Evolutionary conservation across 1,140 invertebrate genomes (phyloP), one percentile per base, ranked within the genome.

Genomic region (Drosophila sturtevanti): DNA sequence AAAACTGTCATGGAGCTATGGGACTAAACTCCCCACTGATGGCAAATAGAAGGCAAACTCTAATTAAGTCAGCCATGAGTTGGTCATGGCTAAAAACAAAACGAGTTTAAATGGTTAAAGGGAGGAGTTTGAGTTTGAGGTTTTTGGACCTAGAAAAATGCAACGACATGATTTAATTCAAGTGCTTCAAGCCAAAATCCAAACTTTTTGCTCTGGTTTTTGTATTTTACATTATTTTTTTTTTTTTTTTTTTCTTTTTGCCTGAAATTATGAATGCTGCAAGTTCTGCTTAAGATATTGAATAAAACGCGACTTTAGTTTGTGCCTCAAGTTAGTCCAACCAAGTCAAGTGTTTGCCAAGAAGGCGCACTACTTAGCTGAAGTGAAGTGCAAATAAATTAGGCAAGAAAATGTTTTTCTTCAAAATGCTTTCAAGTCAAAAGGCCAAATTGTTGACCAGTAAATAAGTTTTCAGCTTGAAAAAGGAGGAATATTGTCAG

Each of bases 361-460:
- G 60, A 27, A 55, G 58, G 35, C 58, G 38, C 34, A 74, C 61
- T 41, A 62, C 51, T 51, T 37, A 69, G 64, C 38, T 72, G 65
- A 87, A 87, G 79, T 87, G 63, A 81, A 87, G 66, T 73, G 74
- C 79, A 89, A 87, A 89, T 79, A 86, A 86, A 86, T 82, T 79
- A 79, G 48, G 55, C 66, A 63, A 64, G 74, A 60, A 41, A 64
- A 87, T 77, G 72, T 77, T 86, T 48, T 73, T 59, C 52, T 64
- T 60, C 62, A 62, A 84, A 85, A 69, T 79, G 64, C 75, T 59
- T 70, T 81, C 64, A 65, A 65, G 44, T 78, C 18, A 52, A 77
- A 51, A 68, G 54, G 35, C 61, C 71, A 56, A 31, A 55, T 55
- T 68, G 59, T 68, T 69, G 79, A 52, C 72, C 35, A 27, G 55